phyloP scores from a whole-genome alignment of 1,140 invertebrate genomes.

The Drosophila melanica region DNA sequence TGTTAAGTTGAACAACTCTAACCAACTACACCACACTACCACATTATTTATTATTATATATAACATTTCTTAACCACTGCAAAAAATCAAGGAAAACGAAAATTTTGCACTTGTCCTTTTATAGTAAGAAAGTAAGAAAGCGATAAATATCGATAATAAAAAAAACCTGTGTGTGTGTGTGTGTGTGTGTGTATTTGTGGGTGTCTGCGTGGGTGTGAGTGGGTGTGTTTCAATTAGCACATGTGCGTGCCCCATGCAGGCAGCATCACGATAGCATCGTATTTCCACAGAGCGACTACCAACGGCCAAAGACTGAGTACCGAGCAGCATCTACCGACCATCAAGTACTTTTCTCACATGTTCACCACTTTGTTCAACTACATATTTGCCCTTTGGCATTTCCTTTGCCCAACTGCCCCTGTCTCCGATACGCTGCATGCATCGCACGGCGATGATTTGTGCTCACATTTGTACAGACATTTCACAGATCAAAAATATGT shows the following conservation, averaged over 20 bases:
- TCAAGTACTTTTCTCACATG: slow-evolving; percentile 31
- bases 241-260: slow-evolving; percentile 49
- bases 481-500: neutral
- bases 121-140: too few species aligned
- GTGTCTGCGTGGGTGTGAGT: slow-evolving; percentile 2
- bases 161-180: slow-evolving; percentile 1
- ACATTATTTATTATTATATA: too few species aligned
- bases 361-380: slow-evolving; percentile 38
- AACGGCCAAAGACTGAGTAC: slow-evolving; percentile 5
- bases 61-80: too few species aligned
- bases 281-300: slow-evolving; percentile 38
- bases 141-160: too few species aligned
- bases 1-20: too few species aligned
- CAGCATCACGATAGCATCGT: slow-evolving; percentile 41
- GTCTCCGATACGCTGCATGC: slow-evolving; percentile 16
- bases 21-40: too few species aligned
- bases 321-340: neutral
- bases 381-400: slow-evolving; percentile 36
- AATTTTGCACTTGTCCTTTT: neutral
- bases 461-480: slow-evolving; percentile 16
- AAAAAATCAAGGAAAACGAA: too few species aligned
- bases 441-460: slow-evolving; percentile 12
- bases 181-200: neutral
- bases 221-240: slow-evolving; percentile 40
- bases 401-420: slow-evolving; percentile 14